Conservation (phyloP, 2,113 vertebrate species). For the Edolisoma coerulescens region DNA sequence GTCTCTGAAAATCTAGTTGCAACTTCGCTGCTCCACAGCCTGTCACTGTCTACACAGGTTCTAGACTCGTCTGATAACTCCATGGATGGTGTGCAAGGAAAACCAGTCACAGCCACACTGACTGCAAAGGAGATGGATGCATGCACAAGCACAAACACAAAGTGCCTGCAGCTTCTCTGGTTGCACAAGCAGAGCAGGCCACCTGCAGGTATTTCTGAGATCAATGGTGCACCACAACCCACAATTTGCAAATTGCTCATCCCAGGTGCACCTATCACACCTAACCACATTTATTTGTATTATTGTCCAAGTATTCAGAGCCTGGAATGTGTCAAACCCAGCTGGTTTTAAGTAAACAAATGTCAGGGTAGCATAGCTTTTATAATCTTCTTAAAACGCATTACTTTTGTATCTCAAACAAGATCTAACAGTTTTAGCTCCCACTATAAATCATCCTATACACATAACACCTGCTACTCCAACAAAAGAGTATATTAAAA, state of each 20-base stretch:
- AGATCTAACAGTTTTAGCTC: not conserved
- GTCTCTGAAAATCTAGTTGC: not conserved
- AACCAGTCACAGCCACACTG: not conserved
- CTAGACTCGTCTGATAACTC: not conserved
- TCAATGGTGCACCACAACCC: not conserved
- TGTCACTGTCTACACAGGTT: not conserved
- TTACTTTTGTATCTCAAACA: not conserved
- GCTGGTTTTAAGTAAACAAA: not conserved
- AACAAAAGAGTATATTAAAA: not conserved
- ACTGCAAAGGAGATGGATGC: not conserved
- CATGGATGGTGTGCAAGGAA: not conserved
- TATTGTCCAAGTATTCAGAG: not conserved
- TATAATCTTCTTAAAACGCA: not conserved
- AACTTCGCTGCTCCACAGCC: not conserved
- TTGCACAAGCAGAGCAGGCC: not conserved
- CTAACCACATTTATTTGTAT: not conserved
- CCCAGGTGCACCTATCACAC: not conserved
- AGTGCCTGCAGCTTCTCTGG: not conserved
- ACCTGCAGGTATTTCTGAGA: not conserved
- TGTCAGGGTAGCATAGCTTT: not conserved
- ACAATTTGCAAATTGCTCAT: not conserved
- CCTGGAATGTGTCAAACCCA: not conserved
- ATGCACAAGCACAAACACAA: accelerated
- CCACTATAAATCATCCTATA: not conserved
- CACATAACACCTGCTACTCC: not conserved